Evolutionary conservation across 2,113 vertebrate genomes (phyloP), one percentile per base, ranked within the genome.

Genomic region (Hystrix cristata): DNA sequence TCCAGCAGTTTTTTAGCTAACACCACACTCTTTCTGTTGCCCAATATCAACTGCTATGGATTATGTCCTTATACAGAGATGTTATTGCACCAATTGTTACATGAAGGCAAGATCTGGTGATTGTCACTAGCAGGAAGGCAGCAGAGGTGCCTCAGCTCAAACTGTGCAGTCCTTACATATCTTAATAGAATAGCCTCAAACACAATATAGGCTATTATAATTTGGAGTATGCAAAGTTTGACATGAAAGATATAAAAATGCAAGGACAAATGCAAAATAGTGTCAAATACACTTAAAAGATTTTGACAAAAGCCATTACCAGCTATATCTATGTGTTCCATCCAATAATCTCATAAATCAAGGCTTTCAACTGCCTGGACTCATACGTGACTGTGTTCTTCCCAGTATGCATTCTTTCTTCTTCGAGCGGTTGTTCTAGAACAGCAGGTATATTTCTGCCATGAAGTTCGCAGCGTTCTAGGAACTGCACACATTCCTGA

Each of bases 351-450:
- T 99, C 99, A 95, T 99, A 99, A 98, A 99, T 99, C 88, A 99
- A 98, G 0, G 99, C 99, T 98, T 99, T 99, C 95, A 99, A 96
- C 69, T 99, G 98, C 67, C 99, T 99, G 4, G 99, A 99, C 98
- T 99, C 99, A 2, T 99, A 99, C 0, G 99, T 99, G 93, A 99
- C 99, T 0, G 99, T 99, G 96, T 99, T 99, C 97, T 99, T 99
- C 23, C 99, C 99, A 72, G 96, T 99, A 96, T 99, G 99, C 74
- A 99, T 97, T 88, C 97, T 99, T n/a, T 98, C 98, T 96, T 99
- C 99, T 97, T 99, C 99, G 96, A 99, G 98, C 1, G 99, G 99
- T 91, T 99, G 99, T 96, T 99, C 99, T 82, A 99, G 99, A 93
- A 99, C 96, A 82, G 99, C 99, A 3, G 99, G 99, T 81, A 99